Base-by-base conservation (phyloP, 2,888 invertebrate genomes). In the Drosophila glabriapex region DNA sequence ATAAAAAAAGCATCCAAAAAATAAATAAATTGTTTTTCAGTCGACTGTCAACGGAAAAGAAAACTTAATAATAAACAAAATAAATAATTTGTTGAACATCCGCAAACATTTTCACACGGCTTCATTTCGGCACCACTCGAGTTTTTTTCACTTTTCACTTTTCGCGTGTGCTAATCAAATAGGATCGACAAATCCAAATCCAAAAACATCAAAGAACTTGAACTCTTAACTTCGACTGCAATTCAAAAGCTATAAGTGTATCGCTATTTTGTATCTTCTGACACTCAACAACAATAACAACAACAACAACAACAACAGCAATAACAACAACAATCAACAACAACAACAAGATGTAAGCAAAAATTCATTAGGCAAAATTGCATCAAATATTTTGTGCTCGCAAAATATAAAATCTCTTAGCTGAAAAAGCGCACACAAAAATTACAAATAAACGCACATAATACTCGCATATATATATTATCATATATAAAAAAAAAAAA, bases 331-430 rank as follows among this genome's bases (percentile, higher is more conserved):
- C 66, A 25, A 49, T 39, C 53, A 53, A 25, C 37, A 49, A 60
- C 46, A 50, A 52, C 58, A 41, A 63, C 59, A 80, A 83, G 69
- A 83, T 83, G 86, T 86, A 86, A 84, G 86, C 83, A 61, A 62
- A 80, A 75, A 65, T 25, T 54, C 35, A 66, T 60, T 61, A 61
- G 75, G 72, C 66, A 63, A 60, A 52, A 69, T 55, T 54, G 59
- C 35, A 52, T 62, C 52, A 72, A 69, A 73, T 76, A 79, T 83
- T 85, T 82, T 79, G 73, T 82, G 85, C 80, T 82, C 78, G 53
- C 54, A 58, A 52, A 66, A 71, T 55, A 54, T 28, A 52, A 56
- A 64, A 54, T 53, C 53, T 73, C 31, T 56, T 60, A 72, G 63
- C 63, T 37, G 41, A 64, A 53, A 71, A 64, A 19, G 55, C 16